Percentiles rank a stretch among this genome's conserved stretches.
Conservation (phyloP, 1,140 invertebrate genomes). For the Drosophila saltans region DNA sequence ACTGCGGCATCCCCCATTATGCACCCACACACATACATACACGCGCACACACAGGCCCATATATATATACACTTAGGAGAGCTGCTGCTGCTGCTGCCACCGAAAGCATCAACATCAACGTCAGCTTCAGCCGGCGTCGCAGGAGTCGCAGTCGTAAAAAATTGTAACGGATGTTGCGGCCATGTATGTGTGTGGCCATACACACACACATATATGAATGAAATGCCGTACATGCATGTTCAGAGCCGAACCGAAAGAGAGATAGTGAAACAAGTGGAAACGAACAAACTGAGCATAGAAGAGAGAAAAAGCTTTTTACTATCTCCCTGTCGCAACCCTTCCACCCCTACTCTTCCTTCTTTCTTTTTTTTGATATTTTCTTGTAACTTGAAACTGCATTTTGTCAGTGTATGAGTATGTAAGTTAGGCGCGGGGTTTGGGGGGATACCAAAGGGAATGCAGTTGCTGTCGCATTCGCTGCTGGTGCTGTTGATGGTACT, state of each 20-base stretch:
- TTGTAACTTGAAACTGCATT: conserved; percentile 63
- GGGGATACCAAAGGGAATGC: conserved; percentile 1
- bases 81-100: conserved; percentile 31
- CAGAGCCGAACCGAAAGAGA: conserved; percentile 16
- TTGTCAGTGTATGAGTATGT: conserved; percentile 32
- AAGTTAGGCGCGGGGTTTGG: background rate
- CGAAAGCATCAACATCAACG: conserved; percentile 70
- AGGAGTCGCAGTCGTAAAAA: conserved; percentile 70
- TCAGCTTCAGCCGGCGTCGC: conserved; percentile 47
- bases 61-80: conserved; percentile 8
- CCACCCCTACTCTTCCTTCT: background rate
- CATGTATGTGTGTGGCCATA: conserved; percentile 51
- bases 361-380: conserved; percentile 29
- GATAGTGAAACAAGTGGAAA: conserved; percentile 73
- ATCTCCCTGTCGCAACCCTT: conserved; percentile 8
- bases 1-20: conserved; percentile 55
- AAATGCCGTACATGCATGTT: background rate
- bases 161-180: conserved; percentile 80
- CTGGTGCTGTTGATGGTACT: conserved; percentile 33
- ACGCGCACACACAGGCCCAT: conserved; percentile 21
- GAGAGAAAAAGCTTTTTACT: conserved; percentile 34
- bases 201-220: conserved; percentile 2
- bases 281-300: conserved; percentile 41
- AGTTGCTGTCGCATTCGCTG: conserved; percentile 30
- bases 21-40: conserved; percentile 33